Evolutionary conservation across 1,140 invertebrate genomes (phyloP), one percentile per base, ranked within the genome.

Genomic region (Dendroctonus valens): DNA sequence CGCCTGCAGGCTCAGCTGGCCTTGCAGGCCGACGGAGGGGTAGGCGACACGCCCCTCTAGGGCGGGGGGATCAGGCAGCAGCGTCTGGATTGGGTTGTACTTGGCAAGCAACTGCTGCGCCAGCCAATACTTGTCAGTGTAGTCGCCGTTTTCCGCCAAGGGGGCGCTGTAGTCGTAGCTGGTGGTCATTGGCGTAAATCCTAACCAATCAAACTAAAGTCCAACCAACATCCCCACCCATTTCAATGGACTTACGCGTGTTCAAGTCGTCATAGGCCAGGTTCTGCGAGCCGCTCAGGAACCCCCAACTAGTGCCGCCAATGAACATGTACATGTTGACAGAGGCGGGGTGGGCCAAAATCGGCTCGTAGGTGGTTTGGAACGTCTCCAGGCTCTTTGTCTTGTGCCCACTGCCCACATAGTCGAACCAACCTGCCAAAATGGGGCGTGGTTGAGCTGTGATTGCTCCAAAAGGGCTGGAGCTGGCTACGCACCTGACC

Each of bases 311-410:
- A 0, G 88, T 89, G 8, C 88, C 87, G 7, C 87, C 87, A 72
- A 85, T 84, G 69, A 89, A 87, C 87, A 89, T 89, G 76, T 88
- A 89, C 67, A 87, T 81, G 74, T 87, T 89, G 40, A 90, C 80
- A 5, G 83, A 86, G n/a, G 82, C 81, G 39, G 82, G 71, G 63
- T 63, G 75, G n/a, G 53, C 59, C 14, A 78, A 40, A 46, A 78
- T 73, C 8, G 50, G 37, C 57, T 72, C 66, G 39, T 76, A 67
- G 59, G 69, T 65, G 5, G 67, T 11, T 14, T 51, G 7, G 49
- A 73, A 75, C 11, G 60, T 46, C n/a, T 64, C 50, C 1, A 46
- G 44, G 8, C 67, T 67, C 51, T 69, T 63, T 3, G 53, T 69
- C 48, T 73, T 60, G 64, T 77, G 76, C 7, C 14, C 57, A 15